Base-by-base conservation (phyloP, 2,888 invertebrate species). In the Catotricha subobsoleta region DNA sequence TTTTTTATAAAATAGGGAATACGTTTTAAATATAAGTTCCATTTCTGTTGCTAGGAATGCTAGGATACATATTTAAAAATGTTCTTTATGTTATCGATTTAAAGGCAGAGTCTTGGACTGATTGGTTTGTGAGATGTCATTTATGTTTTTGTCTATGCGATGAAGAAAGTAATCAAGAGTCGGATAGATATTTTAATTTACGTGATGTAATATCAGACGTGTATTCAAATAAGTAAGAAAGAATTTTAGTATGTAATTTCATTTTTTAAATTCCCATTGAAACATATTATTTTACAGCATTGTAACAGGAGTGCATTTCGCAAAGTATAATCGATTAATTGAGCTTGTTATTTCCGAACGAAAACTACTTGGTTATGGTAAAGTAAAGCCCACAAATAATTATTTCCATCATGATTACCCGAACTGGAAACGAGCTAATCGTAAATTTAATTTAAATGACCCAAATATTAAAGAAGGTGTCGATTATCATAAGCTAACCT, bases 341-440 rank as follows among this genome's bases (percentile, higher is more conserved):
- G 77, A 82, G 54, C 59, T 83, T 5, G 80, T 81, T 60, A 69
- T 80, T 28, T 72, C 76, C 53, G 70, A 81, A 56, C 80, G 76
- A 0, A 60, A 63, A 21, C 56, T 81, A 33, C 54, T 70, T 1
- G 68, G 71, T 38, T 63, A 70, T 39, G 80, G 77, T 0, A 59
- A 58, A 5, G 69, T 82, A 29, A 65, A 70, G 44, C 49, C 36
- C 6, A 36, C 36, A 2, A 36, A 36, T 16, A 36, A 36, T 13
- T 36, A 36, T 25, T 36, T 36, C 15, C 36, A 36, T 15, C 16
- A 12, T 10, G 23, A 36, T 36, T 36, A 23, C 15, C 36, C 36
- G 3, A 15, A 13, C 2, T 36, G 36, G 36, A 23, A 15, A 13
- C 21, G 36, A 15, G 21, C 36, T 13, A 7, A 25, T 16, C 36